Conservation (phyloP, 2,888 invertebrate genomes). For the Cetonia aurata region DNA sequence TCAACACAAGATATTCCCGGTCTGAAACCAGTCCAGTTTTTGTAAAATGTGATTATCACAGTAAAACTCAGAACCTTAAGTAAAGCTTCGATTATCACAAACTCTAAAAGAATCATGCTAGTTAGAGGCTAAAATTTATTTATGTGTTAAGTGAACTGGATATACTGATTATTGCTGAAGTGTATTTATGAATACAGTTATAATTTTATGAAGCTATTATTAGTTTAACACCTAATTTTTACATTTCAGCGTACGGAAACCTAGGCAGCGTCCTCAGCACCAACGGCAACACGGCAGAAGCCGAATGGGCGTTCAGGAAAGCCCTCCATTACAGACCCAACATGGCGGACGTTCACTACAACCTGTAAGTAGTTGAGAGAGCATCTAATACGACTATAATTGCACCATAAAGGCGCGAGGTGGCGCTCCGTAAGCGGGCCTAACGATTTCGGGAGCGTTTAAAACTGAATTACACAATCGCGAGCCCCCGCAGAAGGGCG, state of each 20-base stretch:
- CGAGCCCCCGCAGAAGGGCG: not conserved
- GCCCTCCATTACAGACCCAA: conserved; percentile 93
- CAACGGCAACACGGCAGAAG: conserved; percentile 88
- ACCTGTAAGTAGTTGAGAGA: conserved; percentile 83
- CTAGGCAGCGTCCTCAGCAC: conserved; percentile 94
- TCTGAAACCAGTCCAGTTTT: too few relatives aligned
- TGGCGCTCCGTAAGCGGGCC: not conserved
- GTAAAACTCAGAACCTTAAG: too few relatives aligned
- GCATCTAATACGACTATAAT: conserved; percentile 39
- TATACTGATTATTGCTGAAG: too few relatives aligned
- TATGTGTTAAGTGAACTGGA: too few relatives aligned
- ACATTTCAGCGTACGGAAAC: conserved; percentile 91
- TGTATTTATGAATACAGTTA: too few relatives aligned
- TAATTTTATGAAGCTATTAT: too few relatives aligned
- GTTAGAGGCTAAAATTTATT: too few relatives aligned
- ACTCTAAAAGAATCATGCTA: too few relatives aligned
- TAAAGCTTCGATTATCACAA: too few relatives aligned
- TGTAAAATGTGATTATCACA: too few relatives aligned
- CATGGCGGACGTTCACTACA: conserved; percentile 99
- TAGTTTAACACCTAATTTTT: too few relatives aligned
- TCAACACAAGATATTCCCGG: too few relatives aligned
- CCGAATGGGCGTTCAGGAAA: conserved; percentile 90
- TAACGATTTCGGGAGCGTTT: conserved; percentile 22
- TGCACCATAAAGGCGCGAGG: conserved; percentile 10
- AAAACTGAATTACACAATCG: conserved; percentile 34